Base-by-base conservation (phyloP, 2,888 invertebrate genomes). In the Mellilla xanthometata region DNA sequence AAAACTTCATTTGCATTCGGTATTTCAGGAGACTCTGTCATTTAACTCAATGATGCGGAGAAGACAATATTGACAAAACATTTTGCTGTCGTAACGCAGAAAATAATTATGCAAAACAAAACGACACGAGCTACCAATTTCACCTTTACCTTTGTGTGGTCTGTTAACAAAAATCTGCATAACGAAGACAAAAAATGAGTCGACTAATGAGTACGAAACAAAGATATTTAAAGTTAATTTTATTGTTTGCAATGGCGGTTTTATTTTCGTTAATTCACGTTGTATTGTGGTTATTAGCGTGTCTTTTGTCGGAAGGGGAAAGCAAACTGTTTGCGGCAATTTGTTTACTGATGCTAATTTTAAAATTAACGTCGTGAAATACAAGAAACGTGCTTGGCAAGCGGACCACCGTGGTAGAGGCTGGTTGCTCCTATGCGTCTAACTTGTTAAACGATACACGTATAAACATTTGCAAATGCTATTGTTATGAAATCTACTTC, bases 281-380 rank as follows among this genome's bases (percentile, higher is more conserved):
- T 60, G 58, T 53, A 56, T 56, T 56, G 63, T 54, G 44, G 52
- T 58, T 65, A 68, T 74, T 70, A 71, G 57, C 61, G 50, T 54
- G 60, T 65, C 62, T 67, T 73, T 68, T 68, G 76, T 68, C 70
- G 66, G 68, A 62, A 59, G 60, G 55, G 58, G 61, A 72, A 62
- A 60, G 73, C 62, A 68, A 79, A 76, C 71, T 71, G 77, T 83
- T 78, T 71, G 61, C 75, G 66, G 70, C 73, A 79, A 79, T 82
- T 78, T 78, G 82, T 85, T 81, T 81, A 73, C 77, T 56, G 68
- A 81, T 76, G 84, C 81, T 82, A 84, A 88, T 88, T 87, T 88
- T 86, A 81, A 86, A 87, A 85, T 85, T 79, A 81, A 83, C 84
- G 70, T 83, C 80, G 76, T 78, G 80, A 78, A 81, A 75, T 83